Evolutionary conservation across 2,888 invertebrate genomes (phyloP), one percentile per base, ranked within the genome.

Genomic region (Eilema sororculum): DNA sequence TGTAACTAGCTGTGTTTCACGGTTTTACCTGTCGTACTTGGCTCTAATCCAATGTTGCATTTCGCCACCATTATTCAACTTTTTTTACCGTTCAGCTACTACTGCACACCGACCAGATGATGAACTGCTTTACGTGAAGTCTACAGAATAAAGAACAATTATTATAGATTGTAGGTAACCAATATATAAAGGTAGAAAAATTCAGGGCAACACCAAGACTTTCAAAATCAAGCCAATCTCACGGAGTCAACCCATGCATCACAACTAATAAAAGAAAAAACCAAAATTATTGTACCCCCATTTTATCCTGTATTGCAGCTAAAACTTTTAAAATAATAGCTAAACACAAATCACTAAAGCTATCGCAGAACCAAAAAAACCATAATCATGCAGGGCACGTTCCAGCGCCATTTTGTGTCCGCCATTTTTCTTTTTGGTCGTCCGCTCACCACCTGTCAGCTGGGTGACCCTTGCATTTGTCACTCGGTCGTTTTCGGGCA

Each of bases 381-480:
- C n/a, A 66, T 73, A 76, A 74, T 74, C 71, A 80, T 78, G 73
- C 72, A 59, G 67, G 65, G 59, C 75, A 77, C 80, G 82, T 82
- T 28, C 72, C 62, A 28, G 60, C 81, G 66, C 80, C 81, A 83
- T 85, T 85, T 85, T 85, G 75, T 72, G 58, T 78, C 79, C 69
- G 79, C 78, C 82, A 85, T 86, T 82, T 85, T 84, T 85, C 84
- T 83, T 81, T 81, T 82, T 68, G 70, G 73, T 67, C 73, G 75
- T 74, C 68, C 84, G 79, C 72, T 84, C 78, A 68, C 82, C 83
- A 82, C 83, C 85, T 86, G 86, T 86, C 86, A 87, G 80, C 84
- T 76, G 80, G 73, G 80, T 85, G 85, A 87, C 89, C 89, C 87
- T 81, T 80, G 82, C 86, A 89, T 90, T 90, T 86, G 86, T 89